Base-by-base conservation (phyloP, 2,797 vertebrate species). In the Sandelia bainsii region DNA sequence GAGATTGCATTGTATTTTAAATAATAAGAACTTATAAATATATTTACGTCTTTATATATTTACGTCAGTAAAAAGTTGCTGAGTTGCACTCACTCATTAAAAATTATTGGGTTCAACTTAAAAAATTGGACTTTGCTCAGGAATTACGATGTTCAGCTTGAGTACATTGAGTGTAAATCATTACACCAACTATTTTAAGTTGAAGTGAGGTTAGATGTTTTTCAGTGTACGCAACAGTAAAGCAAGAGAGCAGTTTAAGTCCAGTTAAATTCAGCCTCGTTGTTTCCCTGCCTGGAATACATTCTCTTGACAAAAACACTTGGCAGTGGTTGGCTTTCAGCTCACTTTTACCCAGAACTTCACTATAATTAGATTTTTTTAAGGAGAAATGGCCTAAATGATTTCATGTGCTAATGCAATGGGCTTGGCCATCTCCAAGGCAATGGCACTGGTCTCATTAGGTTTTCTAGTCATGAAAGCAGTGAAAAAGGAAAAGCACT, bases 371-470 rank as follows among this genome's bases (percentile, higher is more conserved):
- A 85, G 81, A 82, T 87, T 84, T 85, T 89, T 84, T 49, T 10
- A 45, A 88, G 63, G 69, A 88, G 77, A 89, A 82, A 76, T 77
- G 61, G 73, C 75, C 72, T 86, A 89, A 92, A 88, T 89, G 83
- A 90, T 89, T 90, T 83, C 82, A 83, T 91, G 85, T 90, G 88
- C 79, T 89, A 88, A 92, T 88, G 86, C 82, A 71, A 83, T 79
- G 81, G 65, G 76, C 79, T 81, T 65, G 72, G 78, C 80, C 79
- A 79, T 89, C 82, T 88, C 88, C 75, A 80, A 66, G 85, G 86
- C 88, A 87, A 87, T 67, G 29, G 77, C 65, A 75, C 64, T 72
- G 71, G 81, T 89, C 90, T 92, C 93, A 91, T 93, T 91, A 92
- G 86, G 74, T 69, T 84, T 87, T 80, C 69, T 57, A 83, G 86